phyloP scores from a whole-genome alignment of 2,797 vertebrate species.

The Clarias fuscus region DNA sequence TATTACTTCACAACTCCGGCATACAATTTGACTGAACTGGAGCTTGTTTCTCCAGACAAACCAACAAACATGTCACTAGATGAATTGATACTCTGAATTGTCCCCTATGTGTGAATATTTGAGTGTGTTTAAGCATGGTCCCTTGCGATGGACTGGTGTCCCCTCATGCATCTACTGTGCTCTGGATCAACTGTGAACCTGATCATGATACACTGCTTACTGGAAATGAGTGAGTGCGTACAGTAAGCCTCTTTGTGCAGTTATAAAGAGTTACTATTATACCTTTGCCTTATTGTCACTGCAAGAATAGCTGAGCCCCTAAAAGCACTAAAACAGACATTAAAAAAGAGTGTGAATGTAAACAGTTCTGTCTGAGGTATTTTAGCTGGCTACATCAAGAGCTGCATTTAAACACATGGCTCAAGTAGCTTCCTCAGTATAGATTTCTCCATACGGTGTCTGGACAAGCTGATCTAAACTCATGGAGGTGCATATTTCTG shows the following conservation, averaged over 20 bases:
- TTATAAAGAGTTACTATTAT: not conserved
- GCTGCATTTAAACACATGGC: constrained; percentile 43
- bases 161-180: not conserved
- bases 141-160: not conserved
- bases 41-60: no score
- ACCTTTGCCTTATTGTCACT: constrained; percentile 26
- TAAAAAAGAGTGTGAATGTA: constrained; percentile 45
- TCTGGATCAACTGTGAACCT: not conserved
- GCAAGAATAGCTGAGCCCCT: constrained; percentile 25
- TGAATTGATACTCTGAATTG: not conserved
- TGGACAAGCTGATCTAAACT: constrained; percentile 58
- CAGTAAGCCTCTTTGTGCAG: constrained; percentile 11
- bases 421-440: constrained; percentile 34
- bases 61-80: not conserved
- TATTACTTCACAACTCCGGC: no score
- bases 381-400: constrained; percentile 42
- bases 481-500: constrained; percentile 53
- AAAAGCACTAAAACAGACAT: constrained; percentile 36
- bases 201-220: constrained; percentile 5
- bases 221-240: constrained; percentile 17
- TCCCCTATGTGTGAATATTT: not conserved
- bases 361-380: constrained; percentile 51
- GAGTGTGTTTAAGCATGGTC: not conserved
- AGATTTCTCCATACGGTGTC: constrained; percentile 63
- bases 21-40: not conserved